A percentile compares a stretch with the other conserved stretches of the same genome.
phyloP scores from a whole-genome alignment of 2,888 invertebrate species.

The Hydrotaea diabolus region DNA sequence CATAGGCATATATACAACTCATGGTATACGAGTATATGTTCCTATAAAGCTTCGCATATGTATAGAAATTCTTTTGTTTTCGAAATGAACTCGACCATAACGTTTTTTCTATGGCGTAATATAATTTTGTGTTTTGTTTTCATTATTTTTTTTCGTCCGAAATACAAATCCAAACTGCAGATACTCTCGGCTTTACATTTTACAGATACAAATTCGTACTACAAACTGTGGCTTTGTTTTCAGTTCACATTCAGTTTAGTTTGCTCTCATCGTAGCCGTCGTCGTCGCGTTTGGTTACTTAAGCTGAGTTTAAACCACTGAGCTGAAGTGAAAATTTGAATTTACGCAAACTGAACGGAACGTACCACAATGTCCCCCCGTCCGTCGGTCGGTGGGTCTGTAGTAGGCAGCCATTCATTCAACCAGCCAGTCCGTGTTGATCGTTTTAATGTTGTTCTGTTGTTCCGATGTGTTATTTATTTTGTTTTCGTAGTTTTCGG shows the following conservation, averaged over 20 bases:
- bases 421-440: conserved; percentile 30
- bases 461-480: too few relatives aligned
- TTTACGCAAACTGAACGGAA: not conserved
- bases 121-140: conserved; percentile 46
- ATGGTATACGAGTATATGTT: not conserved
- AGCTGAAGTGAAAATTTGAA: conserved; percentile 24
- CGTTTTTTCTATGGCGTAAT: conserved; percentile 80
- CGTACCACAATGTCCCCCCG: not conserved
- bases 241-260: conserved; percentile 22
- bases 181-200: conserved; percentile 30
- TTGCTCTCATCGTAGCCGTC: not conserved
- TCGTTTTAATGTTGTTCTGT: conserved; percentile 21
- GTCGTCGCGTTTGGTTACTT: not conserved
- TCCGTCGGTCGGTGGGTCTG: not conserved
- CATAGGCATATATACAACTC: not conserved
- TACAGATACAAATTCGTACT: conserved; percentile 5
- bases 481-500: conserved; percentile 16
- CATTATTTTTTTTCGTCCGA: conserved; percentile 58
- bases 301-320: conserved; percentile 22
- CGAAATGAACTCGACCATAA: conserved; percentile 80
- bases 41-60: conserved; percentile 29
- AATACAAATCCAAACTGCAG: conserved; percentile 52
- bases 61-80: conserved; percentile 76
- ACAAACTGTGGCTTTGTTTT: not conserved
- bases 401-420: too few relatives aligned